A percentile compares a stretch with the other conserved stretches of the same genome.
Conservation (phyloP, 1,140 invertebrate species). For the Kradibia gibbosae region DNA sequence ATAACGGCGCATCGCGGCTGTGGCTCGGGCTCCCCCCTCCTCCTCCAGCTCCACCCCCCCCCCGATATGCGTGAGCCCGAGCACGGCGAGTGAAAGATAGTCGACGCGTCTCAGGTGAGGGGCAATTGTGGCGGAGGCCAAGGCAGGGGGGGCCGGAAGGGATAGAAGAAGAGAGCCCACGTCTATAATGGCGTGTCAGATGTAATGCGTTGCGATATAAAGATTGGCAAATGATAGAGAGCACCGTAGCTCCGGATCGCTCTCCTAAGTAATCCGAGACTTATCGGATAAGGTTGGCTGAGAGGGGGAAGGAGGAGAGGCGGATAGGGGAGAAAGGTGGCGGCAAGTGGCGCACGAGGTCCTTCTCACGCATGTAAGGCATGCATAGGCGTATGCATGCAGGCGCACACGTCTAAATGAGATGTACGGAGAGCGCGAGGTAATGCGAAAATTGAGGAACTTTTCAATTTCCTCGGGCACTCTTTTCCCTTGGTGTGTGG, state of each 20-base stretch:
- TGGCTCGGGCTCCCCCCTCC: background rate
- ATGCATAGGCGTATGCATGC: too few species aligned
- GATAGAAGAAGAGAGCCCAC: background rate
- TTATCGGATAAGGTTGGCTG: background rate
- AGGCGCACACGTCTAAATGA: too few species aligned
- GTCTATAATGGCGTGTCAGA: constrained; percentile 11
- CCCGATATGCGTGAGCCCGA: constrained; percentile 3
- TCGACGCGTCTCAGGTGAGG: too few species aligned
- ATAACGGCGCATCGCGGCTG: constrained; percentile 14
- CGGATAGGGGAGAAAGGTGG: too few species aligned
- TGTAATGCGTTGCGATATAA: constrained; percentile 2
- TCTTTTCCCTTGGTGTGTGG: background rate
- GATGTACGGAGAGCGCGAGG: background rate
- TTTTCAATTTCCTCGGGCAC: background rate
- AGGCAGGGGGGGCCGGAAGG: too few species aligned
- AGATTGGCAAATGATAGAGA: constrained; percentile 19
- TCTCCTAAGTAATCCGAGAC: background rate
- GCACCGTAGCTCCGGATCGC: background rate
- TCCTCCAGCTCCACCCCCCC: background rate
- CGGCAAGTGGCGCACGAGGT: too few species aligned
- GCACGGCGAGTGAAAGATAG: background rate
- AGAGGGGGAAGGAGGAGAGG: too few species aligned
- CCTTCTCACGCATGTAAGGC: too few species aligned
- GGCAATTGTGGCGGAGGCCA: too few species aligned
- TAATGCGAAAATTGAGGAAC: background rate